Evolutionary conservation across 2,113 vertebrate genomes (phyloP).

Genomic region (Otis tarda): DNA sequence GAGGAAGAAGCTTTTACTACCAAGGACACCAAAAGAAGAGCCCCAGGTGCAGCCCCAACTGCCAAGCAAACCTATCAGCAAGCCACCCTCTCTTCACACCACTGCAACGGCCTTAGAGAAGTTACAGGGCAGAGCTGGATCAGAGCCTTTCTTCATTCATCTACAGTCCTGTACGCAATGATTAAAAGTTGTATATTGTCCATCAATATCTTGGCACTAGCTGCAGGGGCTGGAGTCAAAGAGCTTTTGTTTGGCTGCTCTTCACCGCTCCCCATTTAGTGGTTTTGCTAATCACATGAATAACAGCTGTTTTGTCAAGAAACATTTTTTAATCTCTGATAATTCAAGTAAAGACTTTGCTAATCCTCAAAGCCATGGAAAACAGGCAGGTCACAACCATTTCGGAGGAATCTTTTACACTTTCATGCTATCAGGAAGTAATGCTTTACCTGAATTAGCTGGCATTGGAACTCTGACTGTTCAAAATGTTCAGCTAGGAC

Average conservation of each 20-base stretch:
- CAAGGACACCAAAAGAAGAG: neutral
- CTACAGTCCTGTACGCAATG: neutral
- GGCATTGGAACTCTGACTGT: neutral
- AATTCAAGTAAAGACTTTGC: neutral
- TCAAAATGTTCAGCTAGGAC: neutral
- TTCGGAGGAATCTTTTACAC: neutral
- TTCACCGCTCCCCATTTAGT: conserved; percentile 30
- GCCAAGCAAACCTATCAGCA: neutral
- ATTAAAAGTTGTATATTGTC: neutral
- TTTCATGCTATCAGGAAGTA: neutral
- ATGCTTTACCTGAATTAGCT: neutral
- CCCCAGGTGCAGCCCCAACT: neutral
- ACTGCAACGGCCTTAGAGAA: neutral
- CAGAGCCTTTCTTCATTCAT: neutral
- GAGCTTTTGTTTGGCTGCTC: neutral
- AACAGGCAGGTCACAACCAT: neutral
- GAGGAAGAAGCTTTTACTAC: neutral
- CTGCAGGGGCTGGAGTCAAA: neutral
- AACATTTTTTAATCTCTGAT: conserved; percentile 14
- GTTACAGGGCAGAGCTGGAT: neutral
- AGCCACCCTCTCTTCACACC: neutral
- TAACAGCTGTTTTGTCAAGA: conserved; percentile 42
- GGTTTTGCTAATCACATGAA: conserved; percentile 3
- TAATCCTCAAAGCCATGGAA: conserved; percentile 10
- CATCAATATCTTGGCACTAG: neutral